phyloP scores from a whole-genome alignment of 2,888 invertebrate genomes.

The Hypercompe scribonia region DNA sequence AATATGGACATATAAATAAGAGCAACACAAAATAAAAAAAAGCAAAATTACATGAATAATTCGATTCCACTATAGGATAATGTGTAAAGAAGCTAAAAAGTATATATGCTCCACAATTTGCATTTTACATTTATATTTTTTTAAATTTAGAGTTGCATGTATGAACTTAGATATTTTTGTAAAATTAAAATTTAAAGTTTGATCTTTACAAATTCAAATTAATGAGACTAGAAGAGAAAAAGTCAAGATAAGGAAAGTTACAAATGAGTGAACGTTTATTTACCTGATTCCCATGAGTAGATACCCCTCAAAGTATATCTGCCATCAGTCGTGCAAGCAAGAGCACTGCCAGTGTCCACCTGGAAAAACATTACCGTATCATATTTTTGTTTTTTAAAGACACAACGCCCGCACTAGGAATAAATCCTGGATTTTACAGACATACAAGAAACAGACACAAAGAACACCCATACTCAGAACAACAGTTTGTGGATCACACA shows the following conservation, averaged over 20 bases:
- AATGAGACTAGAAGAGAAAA: not conserved
- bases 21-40: not conserved
- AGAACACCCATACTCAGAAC: no score
- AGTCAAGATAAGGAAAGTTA: not conserved
- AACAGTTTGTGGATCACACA: no score
- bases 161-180: not conserved
- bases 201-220: not conserved
- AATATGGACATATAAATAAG: not conserved
- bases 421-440: no score
- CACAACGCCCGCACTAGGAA: no score
- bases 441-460: no score
- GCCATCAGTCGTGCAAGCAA: conserved; percentile 91
- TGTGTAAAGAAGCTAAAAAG: not conserved
- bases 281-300: conserved; percentile 92
- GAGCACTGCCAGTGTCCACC: conserved; percentile 92
- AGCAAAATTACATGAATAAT: not conserved
- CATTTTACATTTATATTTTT: not conserved
- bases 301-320: conserved; percentile 90
- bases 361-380: conserved; percentile 45
- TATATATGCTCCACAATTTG: not conserved
- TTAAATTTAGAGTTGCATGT: not conserved
- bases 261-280: conserved; percentile 25
- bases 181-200: not conserved
- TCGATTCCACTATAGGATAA: not conserved
- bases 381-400: no score